A percentile compares a stretch with the other conserved stretches of the same genome.
Evolutionary conservation across 2,797 vertebrate species (phyloP).

Genomic region (Periophthalmus magnuspinnatus): DNA sequence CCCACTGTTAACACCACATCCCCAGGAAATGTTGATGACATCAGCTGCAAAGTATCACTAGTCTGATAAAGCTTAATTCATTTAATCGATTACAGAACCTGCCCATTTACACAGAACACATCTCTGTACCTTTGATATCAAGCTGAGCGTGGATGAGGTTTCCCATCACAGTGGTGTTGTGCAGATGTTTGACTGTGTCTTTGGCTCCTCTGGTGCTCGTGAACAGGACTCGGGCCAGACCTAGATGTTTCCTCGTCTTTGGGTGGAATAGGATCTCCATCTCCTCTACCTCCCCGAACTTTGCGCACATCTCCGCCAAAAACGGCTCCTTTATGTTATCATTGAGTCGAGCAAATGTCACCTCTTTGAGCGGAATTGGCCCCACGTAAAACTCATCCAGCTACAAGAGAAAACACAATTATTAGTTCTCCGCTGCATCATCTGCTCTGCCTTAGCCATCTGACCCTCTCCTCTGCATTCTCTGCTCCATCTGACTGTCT

Average conservation of each 20-base stretch:
- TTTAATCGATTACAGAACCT: too few relatives aligned
- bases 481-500: too few relatives aligned
- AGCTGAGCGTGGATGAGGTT: constrained; percentile 95
- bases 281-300: constrained; percentile 92
- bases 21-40: too few relatives aligned
- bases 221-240: constrained; percentile 90
- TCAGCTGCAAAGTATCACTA: too few relatives aligned
- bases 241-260: constrained; percentile 91
- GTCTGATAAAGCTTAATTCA: too few relatives aligned
- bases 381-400: constrained; percentile 93
- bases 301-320: constrained; percentile 91
- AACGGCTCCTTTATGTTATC: constrained; percentile 94
- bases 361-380: constrained; percentile 91
- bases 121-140: constrained; percentile 85
- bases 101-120: not conserved
- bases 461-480: too few relatives aligned
- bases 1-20: too few relatives aligned
- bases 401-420: constrained; percentile 57
- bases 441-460: too few relatives aligned
- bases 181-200: constrained; percentile 90
- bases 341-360: constrained; percentile 92
- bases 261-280: constrained; percentile 93
- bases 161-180: constrained; percentile 94
- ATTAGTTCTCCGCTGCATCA: not conserved
- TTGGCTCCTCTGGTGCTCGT: constrained; percentile 89